A percentile compares a stretch with the other conserved stretches of the same genome.
phyloP scores from a whole-genome alignment of 2,113 vertebrate species.

The Neoarius graeffei region DNA sequence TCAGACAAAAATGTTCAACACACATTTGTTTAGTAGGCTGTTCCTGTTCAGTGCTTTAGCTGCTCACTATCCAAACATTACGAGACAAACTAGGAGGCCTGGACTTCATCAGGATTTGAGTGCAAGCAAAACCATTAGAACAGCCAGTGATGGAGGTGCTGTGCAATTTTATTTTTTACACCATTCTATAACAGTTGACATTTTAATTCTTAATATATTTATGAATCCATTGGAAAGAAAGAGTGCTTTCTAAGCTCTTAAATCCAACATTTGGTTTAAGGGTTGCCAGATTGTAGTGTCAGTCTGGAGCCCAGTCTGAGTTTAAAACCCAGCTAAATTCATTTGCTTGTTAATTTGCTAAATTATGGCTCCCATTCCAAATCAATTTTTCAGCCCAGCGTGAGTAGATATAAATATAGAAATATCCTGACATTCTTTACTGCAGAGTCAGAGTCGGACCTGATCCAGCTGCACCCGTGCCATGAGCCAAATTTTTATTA shows the following conservation, averaged over 20 bases:
- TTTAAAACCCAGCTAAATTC: neutral
- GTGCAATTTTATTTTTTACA: neutral
- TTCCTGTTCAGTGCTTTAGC: slow-evolving; percentile 42
- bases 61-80: slow-evolving; percentile 45
- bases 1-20: slow-evolving; percentile 32
- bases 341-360: slow-evolving; percentile 2
- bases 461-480: neutral
- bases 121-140: neutral
- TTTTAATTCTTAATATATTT: slow-evolving; percentile 23
- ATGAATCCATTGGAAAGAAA: neutral
- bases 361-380: neutral
- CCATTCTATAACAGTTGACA: neutral
- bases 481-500: neutral
- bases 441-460: neutral
- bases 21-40: slow-evolving; percentile 48
- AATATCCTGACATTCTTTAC: neutral
- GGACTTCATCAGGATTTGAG: slow-evolving; percentile 58
- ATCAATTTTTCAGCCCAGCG: neutral
- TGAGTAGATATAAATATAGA: neutral
- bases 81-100: slow-evolving; percentile 58
- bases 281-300: slow-evolving; percentile 10
- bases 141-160: neutral
- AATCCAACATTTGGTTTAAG: neutral
- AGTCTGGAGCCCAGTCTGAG: neutral
- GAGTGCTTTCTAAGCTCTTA: neutral